Conservation (phyloP, 2,888 invertebrate species). For the Zele albiditarsus region DNA sequence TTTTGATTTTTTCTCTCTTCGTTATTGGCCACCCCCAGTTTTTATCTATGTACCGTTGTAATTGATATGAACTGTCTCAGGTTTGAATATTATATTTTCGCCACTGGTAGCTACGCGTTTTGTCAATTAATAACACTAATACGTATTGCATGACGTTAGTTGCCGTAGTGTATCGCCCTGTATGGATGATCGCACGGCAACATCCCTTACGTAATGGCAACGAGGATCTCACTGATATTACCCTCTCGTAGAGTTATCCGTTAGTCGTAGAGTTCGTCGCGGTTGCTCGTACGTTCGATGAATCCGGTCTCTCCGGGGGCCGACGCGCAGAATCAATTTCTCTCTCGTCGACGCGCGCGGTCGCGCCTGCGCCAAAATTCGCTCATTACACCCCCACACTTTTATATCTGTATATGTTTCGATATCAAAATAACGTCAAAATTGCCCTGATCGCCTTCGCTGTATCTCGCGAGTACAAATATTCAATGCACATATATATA, state of each 20-base stretch:
- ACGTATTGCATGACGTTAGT: slow-evolving; percentile 37
- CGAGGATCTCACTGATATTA: slow-evolving; percentile 31
- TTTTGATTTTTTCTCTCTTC: neutral
- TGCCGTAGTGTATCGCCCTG: neutral
- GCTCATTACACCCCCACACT: slow-evolving; percentile 41
- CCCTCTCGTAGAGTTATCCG: slow-evolving; percentile 10
- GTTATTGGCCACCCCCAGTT: neutral
- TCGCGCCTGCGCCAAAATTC: slow-evolving; percentile 38
- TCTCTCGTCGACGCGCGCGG: slow-evolving; percentile 48
- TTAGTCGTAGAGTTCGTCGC: slow-evolving; percentile 28
- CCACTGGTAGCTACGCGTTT: slow-evolving; percentile 17
- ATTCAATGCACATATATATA: slow-evolving; percentile 4
- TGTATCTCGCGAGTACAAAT: neutral
- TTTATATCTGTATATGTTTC: slow-evolving; percentile 44
- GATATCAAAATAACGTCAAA: slow-evolving; percentile 56
- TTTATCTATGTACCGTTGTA: neutral
- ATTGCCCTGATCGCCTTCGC: slow-evolving; percentile 38
- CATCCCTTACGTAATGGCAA: slow-evolving; percentile 53
- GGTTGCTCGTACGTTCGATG: slow-evolving; percentile 50
- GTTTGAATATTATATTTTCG: neutral
- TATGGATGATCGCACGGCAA: slow-evolving; percentile 46
- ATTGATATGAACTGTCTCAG: neutral
- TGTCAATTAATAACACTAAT: slow-evolving; percentile 27
- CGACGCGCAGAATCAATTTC: slow-evolving; percentile 69
- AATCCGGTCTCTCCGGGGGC: slow-evolving; percentile 45